A percentile compares a stretch with the other conserved stretches of the same genome.
Conservation (phyloP, 2,113 vertebrate genomes). For the Empidonax traillii region DNA sequence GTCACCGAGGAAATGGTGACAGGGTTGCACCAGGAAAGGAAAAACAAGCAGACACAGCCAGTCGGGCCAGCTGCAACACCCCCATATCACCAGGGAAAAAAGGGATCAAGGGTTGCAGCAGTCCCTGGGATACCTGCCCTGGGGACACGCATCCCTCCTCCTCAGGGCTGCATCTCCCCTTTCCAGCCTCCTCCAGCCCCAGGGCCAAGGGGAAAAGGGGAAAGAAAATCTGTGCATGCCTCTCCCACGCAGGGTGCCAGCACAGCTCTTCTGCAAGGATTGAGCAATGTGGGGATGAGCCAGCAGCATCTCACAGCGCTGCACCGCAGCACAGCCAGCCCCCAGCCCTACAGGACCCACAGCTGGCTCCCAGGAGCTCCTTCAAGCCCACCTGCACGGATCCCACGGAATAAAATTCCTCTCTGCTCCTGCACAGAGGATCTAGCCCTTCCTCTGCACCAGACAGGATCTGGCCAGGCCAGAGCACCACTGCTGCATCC, state of each 20-base stretch:
- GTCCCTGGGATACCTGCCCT: background rate
- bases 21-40: background rate
- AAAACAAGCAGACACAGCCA: background rate
- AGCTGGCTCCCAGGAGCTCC: background rate
- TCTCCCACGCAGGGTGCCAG: background rate
- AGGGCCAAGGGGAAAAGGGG: background rate
- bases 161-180: background rate
- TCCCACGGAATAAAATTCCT: background rate
- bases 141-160: background rate
- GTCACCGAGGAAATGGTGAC: background rate
- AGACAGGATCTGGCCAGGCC: background rate
- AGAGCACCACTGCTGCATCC: background rate
- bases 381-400: background rate
- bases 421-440: background rate
- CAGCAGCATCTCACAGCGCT: background rate
- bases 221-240: background rate
- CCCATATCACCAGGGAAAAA: rapidly evolving
- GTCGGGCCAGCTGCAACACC: background rate
- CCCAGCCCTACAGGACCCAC: background rate
- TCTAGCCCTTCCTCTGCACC: background rate
- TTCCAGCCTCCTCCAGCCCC: background rate
- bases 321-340: background rate
- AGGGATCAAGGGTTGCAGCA: background rate
- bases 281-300: background rate
- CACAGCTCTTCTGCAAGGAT: background rate